A percentile compares a stretch with the other conserved stretches of the same genome.
phyloP scores from a whole-genome alignment of 2,113 vertebrate genomes.

The Sminthopsis crassicaudata region DNA sequence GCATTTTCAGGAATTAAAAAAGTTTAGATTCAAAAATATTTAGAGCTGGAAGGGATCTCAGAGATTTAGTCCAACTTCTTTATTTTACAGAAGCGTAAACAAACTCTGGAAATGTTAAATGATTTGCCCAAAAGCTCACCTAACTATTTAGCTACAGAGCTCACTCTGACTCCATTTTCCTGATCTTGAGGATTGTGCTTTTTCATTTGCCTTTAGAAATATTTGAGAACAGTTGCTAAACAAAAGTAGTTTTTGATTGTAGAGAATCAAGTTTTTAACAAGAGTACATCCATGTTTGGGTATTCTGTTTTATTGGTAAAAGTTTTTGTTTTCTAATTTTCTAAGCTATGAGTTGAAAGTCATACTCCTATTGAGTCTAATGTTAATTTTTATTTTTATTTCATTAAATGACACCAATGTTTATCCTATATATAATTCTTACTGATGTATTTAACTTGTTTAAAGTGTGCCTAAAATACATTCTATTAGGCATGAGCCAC shows the following conservation, averaged over 20 bases:
- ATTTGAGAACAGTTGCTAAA: background rate
- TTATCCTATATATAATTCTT: background rate
- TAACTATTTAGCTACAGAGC: background rate
- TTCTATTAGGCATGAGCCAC: background rate
- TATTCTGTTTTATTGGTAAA: background rate
- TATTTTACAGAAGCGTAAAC: slow-evolving; percentile 25
- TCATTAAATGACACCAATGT: background rate
- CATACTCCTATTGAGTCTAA: background rate
- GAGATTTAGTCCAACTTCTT: background rate
- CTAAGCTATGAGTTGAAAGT: background rate
- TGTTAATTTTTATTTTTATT: background rate
- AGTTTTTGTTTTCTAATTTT: background rate
- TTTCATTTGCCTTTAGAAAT: background rate
- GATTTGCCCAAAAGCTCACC: background rate
- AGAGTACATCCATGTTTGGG: background rate
- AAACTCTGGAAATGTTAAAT: background rate
- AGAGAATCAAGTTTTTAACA: background rate
- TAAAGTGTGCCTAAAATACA: background rate
- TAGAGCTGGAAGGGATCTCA: background rate
- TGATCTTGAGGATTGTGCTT: background rate
- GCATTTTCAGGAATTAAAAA: background rate
- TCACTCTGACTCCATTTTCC: background rate
- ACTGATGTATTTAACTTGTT: background rate
- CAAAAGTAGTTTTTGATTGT: background rate
- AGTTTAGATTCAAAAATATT: slow-evolving; percentile 1